Evolutionary conservation across 2,888 invertebrate species (phyloP), one percentile per base, ranked within the genome.

Genomic region (Troilus luridus): DNA sequence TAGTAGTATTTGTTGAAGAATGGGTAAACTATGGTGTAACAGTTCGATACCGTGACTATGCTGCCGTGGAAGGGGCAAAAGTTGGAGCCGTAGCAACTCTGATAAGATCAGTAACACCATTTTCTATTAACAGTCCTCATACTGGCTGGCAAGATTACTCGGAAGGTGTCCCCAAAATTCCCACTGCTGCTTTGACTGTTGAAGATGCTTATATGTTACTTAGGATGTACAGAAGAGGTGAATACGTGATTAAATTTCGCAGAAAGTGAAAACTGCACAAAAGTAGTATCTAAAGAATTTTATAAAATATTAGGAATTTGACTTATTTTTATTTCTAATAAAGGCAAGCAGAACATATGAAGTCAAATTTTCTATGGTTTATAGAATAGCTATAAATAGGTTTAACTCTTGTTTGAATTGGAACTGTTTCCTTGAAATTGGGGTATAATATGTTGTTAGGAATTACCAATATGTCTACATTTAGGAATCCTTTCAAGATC

Each of bases 201-300:
- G 98, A 98, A 95, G 97, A 98, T 94, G 97, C 98, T 7, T 95
- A 96, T 93, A 95, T 97, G 94, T 94, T 98, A 88, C 94, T 95
- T 91, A 95, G 98, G 94, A 94, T 97, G 93, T 95, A 95, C 62
- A 93, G 95, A 67, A 94, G 95, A 94, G 96, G 96, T 94, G 94
- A 94, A 41, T 77, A 27, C 17, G n/a, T 24, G 9, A 17, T 17
- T 41, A 41, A 1, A 41, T 41, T 41, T 41, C 41, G 5, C 41
- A 41, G 1, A 5, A 41, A 41, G 5, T 41, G 41, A 41, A 41
- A 3, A 41, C 41, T 41, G 41, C 41, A 41, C 41, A 3, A 1
- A 41, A 41, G 5, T 41, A 41, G 5, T 41, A 41, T 41, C 41
- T 41, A 41, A 41, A 41, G 41, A 41, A 41, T 41, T 41, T 41